Base-by-base conservation (phyloP, 2,113 vertebrate genomes). In the Myrmecophaga tridactyla region DNA sequence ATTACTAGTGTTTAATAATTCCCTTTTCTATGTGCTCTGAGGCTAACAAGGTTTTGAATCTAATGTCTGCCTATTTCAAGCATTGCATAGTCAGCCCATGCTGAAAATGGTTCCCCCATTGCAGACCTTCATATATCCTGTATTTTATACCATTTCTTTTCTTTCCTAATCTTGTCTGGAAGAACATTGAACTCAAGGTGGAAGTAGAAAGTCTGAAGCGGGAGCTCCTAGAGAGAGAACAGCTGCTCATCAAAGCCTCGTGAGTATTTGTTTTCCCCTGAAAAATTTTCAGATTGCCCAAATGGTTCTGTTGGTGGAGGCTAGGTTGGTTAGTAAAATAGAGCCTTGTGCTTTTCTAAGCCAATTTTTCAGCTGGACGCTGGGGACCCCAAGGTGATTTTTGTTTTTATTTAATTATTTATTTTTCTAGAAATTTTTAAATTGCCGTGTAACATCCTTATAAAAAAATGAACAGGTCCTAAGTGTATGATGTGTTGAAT, bases 111-210 rank as follows among this genome's bases (percentile, higher is more conserved):
- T 51, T 56, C 80, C 80, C 84, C 60, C 67, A 21, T 1, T 20
- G 2, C 36, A 15, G n/a, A 29, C 15, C 25, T 77, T 58, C 1
- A 1, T 51, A 21, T 67, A 14, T 72, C 41, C 70, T 41, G 36
- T 82, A 7, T 88, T 82, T 96, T 23, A 97, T 63, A 25, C 53
- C 94, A 18, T 97, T 76, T 91, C n/a, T 89, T 70, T 72, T 83
- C 51, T 27, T 72, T 92, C 85, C 56, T 29, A 10, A 89, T 92
- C 15, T 96, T 82, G 41, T 63, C 87, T 92, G 96, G 14, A 98
- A 99, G 99, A 99, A 99, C 97, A 99, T 99, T 84, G 99, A 99
- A 97, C 98, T 99, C 87, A 99, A 99, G 96, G 99, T 99, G 91
- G 99, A 99, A 98, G 96, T 99, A 86, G 99, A 99, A 97, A 99